Conservation (phyloP, 2,888 invertebrate genomes). For the Diaprepes abbreviatus region DNA sequence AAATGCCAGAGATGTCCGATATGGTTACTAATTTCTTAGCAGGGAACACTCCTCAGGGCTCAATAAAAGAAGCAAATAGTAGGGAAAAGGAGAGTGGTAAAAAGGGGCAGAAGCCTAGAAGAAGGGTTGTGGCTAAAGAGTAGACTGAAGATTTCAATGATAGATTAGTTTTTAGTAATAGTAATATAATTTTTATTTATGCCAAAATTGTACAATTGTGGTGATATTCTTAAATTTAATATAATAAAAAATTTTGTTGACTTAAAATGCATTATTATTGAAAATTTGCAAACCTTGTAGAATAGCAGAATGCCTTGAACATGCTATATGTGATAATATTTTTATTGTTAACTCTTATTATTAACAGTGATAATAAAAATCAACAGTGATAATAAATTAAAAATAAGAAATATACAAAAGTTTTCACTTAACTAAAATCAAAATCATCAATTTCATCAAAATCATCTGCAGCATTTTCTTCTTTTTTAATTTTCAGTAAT, state of each 20-base stretch:
- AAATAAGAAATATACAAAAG: not conserved
- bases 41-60: slow-evolving; percentile 74
- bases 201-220: too few relatives aligned
- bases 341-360: too few relatives aligned
- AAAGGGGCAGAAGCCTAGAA: slow-evolving; percentile 60
- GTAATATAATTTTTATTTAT: too few relatives aligned
- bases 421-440: slow-evolving; percentile 20
- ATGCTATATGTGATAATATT: too few relatives aligned
- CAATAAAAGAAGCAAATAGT: slow-evolving; percentile 47
- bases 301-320: too few relatives aligned
- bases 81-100: slow-evolving; percentile 55
- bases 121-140: slow-evolving; percentile 53
- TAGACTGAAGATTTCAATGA: not conserved
- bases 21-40: slow-evolving; percentile 90
- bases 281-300: too few relatives aligned
- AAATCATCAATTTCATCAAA: slow-evolving; percentile 39
- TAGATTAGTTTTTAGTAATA: not conserved
- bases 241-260: too few relatives aligned
- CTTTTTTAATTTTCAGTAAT: slow-evolving; percentile 31
- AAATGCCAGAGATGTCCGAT: slow-evolving; percentile 97
- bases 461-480: slow-evolving; percentile 16
- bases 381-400: not conserved
- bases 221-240: too few relatives aligned
- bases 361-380: too few relatives aligned
- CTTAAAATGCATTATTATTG: too few relatives aligned